Percentiles rank a stretch among this genome's conserved stretches.
phyloP scores from a whole-genome alignment of 1,140 invertebrate species.

The Bemisia tabaci region DNA sequence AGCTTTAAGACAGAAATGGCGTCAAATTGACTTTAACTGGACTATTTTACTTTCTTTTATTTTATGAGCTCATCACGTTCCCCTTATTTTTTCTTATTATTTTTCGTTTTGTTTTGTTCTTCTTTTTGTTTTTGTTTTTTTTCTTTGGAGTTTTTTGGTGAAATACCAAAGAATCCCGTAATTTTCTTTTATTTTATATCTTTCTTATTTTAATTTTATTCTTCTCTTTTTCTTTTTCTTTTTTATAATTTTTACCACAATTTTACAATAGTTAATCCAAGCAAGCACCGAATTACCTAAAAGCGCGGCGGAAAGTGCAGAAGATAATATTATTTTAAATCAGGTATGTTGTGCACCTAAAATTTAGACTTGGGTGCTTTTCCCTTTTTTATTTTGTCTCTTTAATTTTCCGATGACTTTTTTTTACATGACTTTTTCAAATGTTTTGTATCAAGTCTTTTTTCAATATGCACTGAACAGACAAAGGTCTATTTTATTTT shows the following conservation, averaged over 20 bases:
- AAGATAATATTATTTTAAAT: slow-evolving; percentile 2
- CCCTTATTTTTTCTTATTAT: slow-evolving; percentile 1
- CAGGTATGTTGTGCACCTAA: neutral
- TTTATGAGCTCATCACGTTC: neutral
- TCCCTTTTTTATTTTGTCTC: neutral
- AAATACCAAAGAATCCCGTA: neutral
- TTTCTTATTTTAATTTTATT: slow-evolving; percentile 1
- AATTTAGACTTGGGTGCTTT: neutral
- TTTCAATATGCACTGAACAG: neutral
- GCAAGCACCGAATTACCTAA: neutral
- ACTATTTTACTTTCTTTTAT: too few relatives aligned
- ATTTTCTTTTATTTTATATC: slow-evolving; percentile 1
- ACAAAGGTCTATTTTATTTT: neutral
- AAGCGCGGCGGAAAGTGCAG: neutral
- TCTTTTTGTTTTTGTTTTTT: neutral
- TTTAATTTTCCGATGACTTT: neutral
- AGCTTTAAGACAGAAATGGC: too few relatives aligned
- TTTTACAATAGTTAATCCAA: neutral
- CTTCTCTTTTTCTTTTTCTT: slow-evolving; percentile 5
- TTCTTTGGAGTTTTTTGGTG: neutral
- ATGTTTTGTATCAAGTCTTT: neutral
- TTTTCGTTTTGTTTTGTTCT: neutral
- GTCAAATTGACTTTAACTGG: too few relatives aligned
- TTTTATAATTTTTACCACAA: neutral
- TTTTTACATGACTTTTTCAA: slow-evolving; percentile 2